Conservation (phyloP, 2,797 vertebrate species). For the Carcharodon carcharias region DNA sequence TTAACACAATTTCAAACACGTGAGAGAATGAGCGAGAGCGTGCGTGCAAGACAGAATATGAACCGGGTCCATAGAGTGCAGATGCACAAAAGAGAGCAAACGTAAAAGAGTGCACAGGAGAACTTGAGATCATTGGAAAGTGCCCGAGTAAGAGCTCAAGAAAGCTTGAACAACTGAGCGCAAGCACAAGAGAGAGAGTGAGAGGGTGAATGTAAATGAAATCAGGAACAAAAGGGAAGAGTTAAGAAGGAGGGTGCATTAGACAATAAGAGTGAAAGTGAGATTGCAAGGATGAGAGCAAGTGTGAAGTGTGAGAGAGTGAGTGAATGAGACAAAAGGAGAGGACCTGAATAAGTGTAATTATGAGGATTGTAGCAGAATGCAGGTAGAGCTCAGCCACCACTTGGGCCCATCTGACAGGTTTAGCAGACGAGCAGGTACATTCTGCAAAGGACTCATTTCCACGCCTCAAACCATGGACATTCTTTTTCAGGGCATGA, state of each 20-base stretch:
- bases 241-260: not conserved
- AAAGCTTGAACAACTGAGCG: not conserved
- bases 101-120: not conserved
- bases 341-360: not conserved
- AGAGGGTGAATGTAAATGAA: not conserved
- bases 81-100: not conserved
- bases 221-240: not conserved
- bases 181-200: not conserved
- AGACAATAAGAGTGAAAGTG: not conserved
- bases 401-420: not conserved
- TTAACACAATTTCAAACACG: not conserved
- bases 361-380: not conserved
- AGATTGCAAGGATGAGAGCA: not conserved
- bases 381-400: not conserved
- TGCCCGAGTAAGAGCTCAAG: not conserved
- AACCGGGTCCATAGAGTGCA: not conserved
- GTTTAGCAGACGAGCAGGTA: not conserved
- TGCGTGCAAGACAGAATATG: not conserved
- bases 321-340: not conserved
- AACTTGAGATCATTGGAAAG: not conserved
- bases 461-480: not conserved
- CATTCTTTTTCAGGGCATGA: not conserved
- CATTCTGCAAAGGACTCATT: not conserved
- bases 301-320: not conserved
- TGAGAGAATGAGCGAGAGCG: not conserved